Base-by-base conservation (phyloP, 2,113 vertebrate genomes). In the Onychorhynchus coronatus region DNA sequence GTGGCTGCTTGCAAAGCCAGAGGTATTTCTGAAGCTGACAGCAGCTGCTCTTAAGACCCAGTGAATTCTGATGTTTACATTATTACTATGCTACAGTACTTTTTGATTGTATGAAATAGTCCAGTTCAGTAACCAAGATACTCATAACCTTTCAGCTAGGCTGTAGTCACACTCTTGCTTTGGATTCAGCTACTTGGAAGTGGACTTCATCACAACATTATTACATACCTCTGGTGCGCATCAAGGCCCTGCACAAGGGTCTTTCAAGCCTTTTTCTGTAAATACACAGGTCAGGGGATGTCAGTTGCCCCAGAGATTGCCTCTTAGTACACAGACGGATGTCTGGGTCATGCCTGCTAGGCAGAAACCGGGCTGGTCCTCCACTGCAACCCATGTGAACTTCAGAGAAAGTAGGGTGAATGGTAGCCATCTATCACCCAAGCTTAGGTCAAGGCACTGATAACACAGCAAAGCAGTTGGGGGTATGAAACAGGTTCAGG, bases 81-180 rank as follows among this genome's bases (percentile, higher is more conserved):
- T 65, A 12, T 61, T 65, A 55, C 16, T 42, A n/a, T 18, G 27
- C 24, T 27, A 55, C 30, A 39, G 28, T 44, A 27, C 5, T 79
- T 67, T 65, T 71, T 70, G 37, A 33, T 16, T 3, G 1, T 35
- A 61, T 0, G 0, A 83, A 41, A 31, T 47, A 72, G n/a, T 17
- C 30, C 24, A 79, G 15, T 53, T 47, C 58, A 76, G 62, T 42
- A 59, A 72, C 12, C 16, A 70, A 68, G 39, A 46, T 6, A 67
- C 15, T 59, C 47, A 63, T 5, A 78, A 85, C 12, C 10, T 67
- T 42, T 35, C 5, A 9, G 25, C 17, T 63, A 42, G 33, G 35
- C 30, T 88, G 61, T 39, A 83, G 67, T 56, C 53, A 49, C 9
- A 56, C 14, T 28, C 37, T 82, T 86, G 49, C 33, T 79, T 73